Base-by-base conservation (phyloP, 2,888 invertebrate genomes). In the Thera obeliscata region DNA sequence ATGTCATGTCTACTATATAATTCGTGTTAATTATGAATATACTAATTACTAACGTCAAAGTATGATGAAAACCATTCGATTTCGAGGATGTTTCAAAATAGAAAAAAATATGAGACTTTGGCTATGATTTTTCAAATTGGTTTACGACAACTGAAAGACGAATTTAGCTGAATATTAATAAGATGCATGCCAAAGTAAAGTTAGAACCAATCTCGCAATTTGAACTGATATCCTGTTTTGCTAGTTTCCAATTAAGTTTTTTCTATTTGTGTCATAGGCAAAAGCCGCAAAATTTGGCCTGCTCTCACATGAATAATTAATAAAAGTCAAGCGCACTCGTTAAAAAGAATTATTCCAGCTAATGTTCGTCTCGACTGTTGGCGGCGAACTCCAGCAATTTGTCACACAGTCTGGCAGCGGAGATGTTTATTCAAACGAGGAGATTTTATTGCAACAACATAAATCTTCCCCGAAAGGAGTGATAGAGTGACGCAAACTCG, bases 361-460 rank as follows among this genome's bases (percentile, higher is more conserved):
- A 90, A 88, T 88, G 88, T 83, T 85, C 85, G 83, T 85, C 86
- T 85, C 85, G 85, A 85, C 85, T 87, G 86, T 87, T 87, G 89
- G 88, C 88, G 86, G 84, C 81, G 81, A 85, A 80, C 83, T 81
- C 78, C 69, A 79, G 89, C 87, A 86, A 91, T 93, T 92, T 92
- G 90, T 92, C 90, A 92, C 90, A 83, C 85, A 82, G 81, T 81
- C 82, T 82, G 78, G 76, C 81, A 73, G 76, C 76, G 78, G 85
- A 87, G 87, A 90, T 92, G 90, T 91, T 92, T 91, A 92, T 92
- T 91, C 92, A 90, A 91, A 91, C 87, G 87, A 88, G 85, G 87
- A 87, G 87, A 89, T 91, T 91, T 91, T 90, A 91, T 92, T 90
- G 90, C 88, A 89, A 89, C 85, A 85, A 88, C 88, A 90, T 91